These are phyloP conservation scores for Gadus macrocephalus DNA, from an alignment of 2,113 vertebrate species.

Conservation along the genomic window DNA sequence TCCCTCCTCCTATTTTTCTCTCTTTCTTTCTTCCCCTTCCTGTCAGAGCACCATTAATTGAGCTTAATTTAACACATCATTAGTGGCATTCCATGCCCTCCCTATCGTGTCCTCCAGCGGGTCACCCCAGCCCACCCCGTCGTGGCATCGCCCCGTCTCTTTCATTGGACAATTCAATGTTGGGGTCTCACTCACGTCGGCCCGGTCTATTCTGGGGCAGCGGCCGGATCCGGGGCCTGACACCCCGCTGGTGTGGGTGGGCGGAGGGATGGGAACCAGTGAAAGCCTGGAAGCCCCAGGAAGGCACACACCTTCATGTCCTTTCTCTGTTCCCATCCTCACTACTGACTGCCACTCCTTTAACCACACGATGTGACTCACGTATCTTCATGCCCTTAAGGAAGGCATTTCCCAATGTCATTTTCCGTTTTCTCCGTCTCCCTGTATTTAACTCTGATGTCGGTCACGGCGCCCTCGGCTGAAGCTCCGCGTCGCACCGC, in stretches of 20 bases:
- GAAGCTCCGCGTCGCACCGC: no score
- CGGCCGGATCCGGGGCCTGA: not conserved
- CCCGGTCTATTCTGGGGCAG: not conserved
- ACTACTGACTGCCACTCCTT: no score
- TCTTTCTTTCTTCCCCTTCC: slow-evolving; percentile 4
- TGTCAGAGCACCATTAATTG: slow-evolving; percentile 61
- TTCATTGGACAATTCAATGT: slow-evolving; percentile 5
- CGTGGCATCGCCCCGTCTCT: slow-evolving; percentile 25
- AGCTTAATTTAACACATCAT: slow-evolving; percentile 67
- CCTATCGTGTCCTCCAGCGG: slow-evolving; percentile 25
- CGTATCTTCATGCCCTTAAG: no score
- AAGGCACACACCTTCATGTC: no score
- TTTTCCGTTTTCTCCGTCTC: no score
- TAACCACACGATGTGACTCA: no score
- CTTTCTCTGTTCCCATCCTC: no score
- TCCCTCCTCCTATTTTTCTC: not conserved
- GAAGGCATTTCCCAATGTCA: no score
- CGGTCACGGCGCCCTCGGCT: no score
- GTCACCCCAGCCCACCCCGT: not conserved
- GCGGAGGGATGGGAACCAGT: no score
- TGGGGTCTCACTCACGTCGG: not conserved
- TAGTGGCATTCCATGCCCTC: slow-evolving; percentile 56
- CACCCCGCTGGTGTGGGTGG: not conserved
- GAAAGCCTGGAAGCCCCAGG: no score
- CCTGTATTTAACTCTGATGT: no score